Conservation (phyloP, 1,140 invertebrate species). For the Hetaerina americana region DNA sequence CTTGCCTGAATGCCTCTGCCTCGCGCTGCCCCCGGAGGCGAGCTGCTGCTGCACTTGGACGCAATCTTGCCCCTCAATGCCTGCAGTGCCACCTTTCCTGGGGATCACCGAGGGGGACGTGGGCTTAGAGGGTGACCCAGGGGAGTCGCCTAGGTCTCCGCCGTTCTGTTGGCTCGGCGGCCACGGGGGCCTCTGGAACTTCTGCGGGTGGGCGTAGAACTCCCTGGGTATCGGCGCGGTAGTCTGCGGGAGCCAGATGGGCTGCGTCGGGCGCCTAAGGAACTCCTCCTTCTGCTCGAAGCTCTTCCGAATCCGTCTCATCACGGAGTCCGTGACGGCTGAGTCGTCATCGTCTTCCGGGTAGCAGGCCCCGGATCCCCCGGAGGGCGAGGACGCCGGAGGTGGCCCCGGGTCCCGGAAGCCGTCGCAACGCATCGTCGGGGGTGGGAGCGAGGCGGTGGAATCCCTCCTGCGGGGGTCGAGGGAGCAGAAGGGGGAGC, state of each 20-base stretch:
- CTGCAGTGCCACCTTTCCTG: neutral
- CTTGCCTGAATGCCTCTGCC: constrained; percentile 10
- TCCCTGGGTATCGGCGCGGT: constrained; percentile 38
- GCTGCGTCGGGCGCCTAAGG: constrained; percentile 53
- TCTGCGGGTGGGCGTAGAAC: constrained; percentile 63
- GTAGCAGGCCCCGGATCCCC: neutral
- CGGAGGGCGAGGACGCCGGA: neutral
- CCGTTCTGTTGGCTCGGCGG: constrained; percentile 35
- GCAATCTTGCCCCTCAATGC: neutral
- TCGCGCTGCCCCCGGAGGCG: constrained; percentile 29
- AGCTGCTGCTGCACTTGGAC: constrained; percentile 18
- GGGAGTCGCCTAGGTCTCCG: neutral
- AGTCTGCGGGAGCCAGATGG: constrained; percentile 33
- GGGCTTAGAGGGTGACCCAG: neutral
- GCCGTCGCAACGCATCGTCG: neutral
- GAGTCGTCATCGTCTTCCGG: constrained; percentile 7
- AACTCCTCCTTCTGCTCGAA: constrained; percentile 81
- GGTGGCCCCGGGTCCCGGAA: neutral
- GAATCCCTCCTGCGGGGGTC: neutral
- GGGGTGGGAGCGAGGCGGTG: neutral
- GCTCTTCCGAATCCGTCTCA: constrained; percentile 54
- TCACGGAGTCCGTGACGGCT: constrained; percentile 25
- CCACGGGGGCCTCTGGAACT: constrained; percentile 56
- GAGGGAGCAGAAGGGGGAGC: neutral
- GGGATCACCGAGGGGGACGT: neutral